Percentiles rank a stretch among this genome's conserved stretches.
phyloP scores from a whole-genome alignment of 2,888 invertebrate species.

The Lasioglossum vierecki region DNA sequence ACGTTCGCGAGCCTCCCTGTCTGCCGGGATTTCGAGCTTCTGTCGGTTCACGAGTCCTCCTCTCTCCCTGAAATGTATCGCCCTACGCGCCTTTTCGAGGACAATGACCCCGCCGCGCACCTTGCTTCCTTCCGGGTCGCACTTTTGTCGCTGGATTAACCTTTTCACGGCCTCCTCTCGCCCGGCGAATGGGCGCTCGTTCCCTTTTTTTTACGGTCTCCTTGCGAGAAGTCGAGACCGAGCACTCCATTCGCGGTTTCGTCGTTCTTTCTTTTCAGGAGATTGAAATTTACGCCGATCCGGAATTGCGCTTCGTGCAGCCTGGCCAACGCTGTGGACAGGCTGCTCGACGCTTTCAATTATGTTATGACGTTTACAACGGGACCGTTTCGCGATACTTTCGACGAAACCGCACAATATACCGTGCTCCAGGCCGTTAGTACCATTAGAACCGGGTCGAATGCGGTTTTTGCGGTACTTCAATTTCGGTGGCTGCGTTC shows the following conservation, averaged over 20 bases:
- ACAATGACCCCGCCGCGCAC: conserved; percentile 64
- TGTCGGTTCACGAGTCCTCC: conserved; percentile 7
- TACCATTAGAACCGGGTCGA: conserved; percentile 34
- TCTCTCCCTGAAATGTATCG: conserved; percentile 37
- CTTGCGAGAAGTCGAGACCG: neutral
- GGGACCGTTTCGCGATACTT: conserved; percentile 23
- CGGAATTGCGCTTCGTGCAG: neutral
- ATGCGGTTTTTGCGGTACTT: conserved; percentile 52
- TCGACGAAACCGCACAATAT: conserved; percentile 13
- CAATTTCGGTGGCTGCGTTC: conserved; percentile 23
- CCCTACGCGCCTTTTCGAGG: conserved; percentile 70
- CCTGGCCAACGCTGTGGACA: neutral
- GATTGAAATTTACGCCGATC: neutral
- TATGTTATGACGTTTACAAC: conserved; percentile 1
- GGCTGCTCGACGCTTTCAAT: neutral
- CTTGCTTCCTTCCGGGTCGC: conserved; percentile 62
- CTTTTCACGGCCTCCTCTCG: conserved; percentile 10
- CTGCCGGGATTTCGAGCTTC: conserved; percentile 21
- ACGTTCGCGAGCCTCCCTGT: neutral
- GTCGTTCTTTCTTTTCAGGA: neutral
- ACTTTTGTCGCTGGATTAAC: conserved; percentile 37
- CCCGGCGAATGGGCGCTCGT: neutral
- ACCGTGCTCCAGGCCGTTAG: conserved; percentile 28
- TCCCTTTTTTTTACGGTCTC: neutral
- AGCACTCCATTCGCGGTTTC: neutral